Percentiles rank a stretch among this genome's conserved stretches.
Evolutionary conservation across 2,888 invertebrate species (phyloP).

Genomic region (Cetonia aurata): DNA sequence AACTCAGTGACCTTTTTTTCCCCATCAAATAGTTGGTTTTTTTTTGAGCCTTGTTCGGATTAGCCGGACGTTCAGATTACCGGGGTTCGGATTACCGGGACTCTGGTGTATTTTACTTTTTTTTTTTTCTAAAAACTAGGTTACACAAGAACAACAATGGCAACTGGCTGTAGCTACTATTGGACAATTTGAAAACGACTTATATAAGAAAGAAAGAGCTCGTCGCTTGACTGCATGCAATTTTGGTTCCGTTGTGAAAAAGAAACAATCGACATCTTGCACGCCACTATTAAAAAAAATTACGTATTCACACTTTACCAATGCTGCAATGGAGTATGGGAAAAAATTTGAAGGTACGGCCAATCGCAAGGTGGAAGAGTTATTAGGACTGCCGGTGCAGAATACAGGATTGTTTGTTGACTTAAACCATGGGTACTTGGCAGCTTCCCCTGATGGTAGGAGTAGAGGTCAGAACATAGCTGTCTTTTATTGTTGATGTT

Average conservation of each 20-base stretch:
- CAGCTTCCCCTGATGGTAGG: conserved; percentile 46
- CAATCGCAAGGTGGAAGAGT: conserved; percentile 23
- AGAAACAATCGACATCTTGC: too few relatives aligned
- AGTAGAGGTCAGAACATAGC: neutral
- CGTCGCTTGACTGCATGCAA: neutral
- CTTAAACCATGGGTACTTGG: conserved; percentile 41
- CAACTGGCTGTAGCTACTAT: conserved; percentile 29
- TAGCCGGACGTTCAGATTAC: too few relatives aligned
- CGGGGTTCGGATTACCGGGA: too few relatives aligned
- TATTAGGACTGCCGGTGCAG: conserved; percentile 19
- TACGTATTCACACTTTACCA: neutral
- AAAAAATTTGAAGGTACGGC: conserved; percentile 28
- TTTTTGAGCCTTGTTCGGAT: too few relatives aligned
- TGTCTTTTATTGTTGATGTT: neutral
- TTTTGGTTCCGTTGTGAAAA: conserved; percentile 41
- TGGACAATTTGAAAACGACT: conserved; percentile 43
- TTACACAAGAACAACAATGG: conserved; percentile 1
- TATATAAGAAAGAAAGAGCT: conserved; percentile 29
- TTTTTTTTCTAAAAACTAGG: neutral
- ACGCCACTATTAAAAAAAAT: conserved; percentile 34
- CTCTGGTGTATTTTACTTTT: too few relatives aligned
- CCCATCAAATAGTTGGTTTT: too few relatives aligned
- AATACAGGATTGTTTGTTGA: conserved; percentile 42
- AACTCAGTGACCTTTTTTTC: too few relatives aligned
- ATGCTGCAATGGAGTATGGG: neutral